Evolutionary conservation across 2,113 vertebrate genomes (phyloP).

Genomic region (Eclectus roratus): DNA sequence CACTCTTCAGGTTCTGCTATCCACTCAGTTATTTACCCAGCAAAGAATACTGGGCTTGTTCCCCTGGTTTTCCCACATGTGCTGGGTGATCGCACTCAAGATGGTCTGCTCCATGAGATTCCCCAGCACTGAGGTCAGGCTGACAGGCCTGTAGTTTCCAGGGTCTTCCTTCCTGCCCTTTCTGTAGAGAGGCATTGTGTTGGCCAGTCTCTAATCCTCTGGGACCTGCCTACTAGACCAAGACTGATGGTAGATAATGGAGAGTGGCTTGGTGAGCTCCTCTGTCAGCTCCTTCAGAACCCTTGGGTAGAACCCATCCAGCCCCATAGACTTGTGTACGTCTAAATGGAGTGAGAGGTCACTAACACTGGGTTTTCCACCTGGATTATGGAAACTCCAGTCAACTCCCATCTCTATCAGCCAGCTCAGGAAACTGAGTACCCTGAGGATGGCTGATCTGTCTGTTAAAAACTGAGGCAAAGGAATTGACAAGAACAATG

Average conservation of each 20-base stretch:
- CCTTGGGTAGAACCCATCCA: background rate
- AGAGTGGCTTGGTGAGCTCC: background rate
- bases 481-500: background rate
- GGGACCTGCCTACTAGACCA: background rate
- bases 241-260: background rate
- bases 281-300: background rate
- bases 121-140: background rate
- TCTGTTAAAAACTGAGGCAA: background rate
- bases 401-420: background rate
- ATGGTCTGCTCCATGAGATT: background rate
- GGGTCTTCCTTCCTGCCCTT: background rate
- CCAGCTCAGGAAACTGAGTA: background rate
- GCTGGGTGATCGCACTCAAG: background rate
- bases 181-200: background rate
- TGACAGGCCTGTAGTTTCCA: background rate
- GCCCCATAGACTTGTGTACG: background rate
- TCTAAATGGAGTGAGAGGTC: background rate
- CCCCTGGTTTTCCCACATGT: background rate
- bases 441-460: background rate
- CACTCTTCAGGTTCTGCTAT: background rate
- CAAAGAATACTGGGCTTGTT: background rate
- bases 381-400: background rate
- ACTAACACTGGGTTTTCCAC: background rate
- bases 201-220: background rate
- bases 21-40: background rate